Evolutionary conservation across 2,797 vertebrate genomes (phyloP), one percentile per base, ranked within the genome.

Genomic region (Sus cebifrons): DNA sequence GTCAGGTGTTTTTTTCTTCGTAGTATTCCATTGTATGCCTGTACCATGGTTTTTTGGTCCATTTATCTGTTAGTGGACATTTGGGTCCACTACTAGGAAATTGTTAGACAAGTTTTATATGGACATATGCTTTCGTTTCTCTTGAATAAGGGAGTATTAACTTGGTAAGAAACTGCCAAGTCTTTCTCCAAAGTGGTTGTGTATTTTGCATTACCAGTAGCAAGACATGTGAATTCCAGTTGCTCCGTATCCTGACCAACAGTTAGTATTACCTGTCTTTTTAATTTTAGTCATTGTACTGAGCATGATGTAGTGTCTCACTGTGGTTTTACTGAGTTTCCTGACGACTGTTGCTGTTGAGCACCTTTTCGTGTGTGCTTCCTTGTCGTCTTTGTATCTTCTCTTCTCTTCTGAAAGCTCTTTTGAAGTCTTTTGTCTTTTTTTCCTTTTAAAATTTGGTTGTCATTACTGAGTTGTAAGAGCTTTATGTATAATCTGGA

Each of bases 401-500:
- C 9, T 91, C 44, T 49, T 49, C 44, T 49, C 68, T 79, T 93
- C 18, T 83, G 44, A 81, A 67, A 58, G 4, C 91, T 77, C 64
- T 90, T 84, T 81, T 64, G 81, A 89, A 58, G 21, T 78, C 29
- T 91, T 87, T 82, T 67, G 36, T 40, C 29, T 8, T 70, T 70
- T 62, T 78, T 82, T 87, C 32, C 71, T 89, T 79, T 85, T 71
- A 83, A 91, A 95, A 78, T 56, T 64, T 89, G 56, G 21, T 78
- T 78, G 27, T 88, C 8, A 44, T 74, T 60, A 82, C 18, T 89
- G 54, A 95, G 54, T 83, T 88, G 8, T 92, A 77, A 88, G 65
- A 56, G 4, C 54, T 78, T 85, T 67, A 40, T 12, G 27, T 71
- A 36, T 77, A 36, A 70, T 70, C 44, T 84, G 36, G 44, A 78